phyloP scores from a whole-genome alignment of 2,888 invertebrate species.

The Mechanitis mazaeus region DNA sequence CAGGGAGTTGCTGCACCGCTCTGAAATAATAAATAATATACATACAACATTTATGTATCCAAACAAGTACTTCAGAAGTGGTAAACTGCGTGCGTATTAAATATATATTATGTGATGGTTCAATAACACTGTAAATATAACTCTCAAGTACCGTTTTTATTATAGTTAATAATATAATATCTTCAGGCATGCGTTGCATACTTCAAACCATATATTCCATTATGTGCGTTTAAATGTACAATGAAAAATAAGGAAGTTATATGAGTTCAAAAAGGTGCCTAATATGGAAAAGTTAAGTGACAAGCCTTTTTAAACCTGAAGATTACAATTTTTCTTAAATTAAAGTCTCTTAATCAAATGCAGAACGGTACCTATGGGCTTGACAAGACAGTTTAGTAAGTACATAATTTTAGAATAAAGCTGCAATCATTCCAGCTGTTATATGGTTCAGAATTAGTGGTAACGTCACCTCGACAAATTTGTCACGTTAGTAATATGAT shows the following conservation, averaged over 20 bases:
- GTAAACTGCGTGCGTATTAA: slow-evolving; percentile 16
- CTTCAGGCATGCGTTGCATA: neutral
- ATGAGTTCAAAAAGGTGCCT: too few species aligned
- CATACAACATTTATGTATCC: slow-evolving; percentile 10
- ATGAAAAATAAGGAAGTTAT: neutral
- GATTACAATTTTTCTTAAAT: too few species aligned
- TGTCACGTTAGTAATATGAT: slow-evolving; percentile 37
- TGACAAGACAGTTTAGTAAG: too few species aligned
- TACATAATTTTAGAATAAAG: slow-evolving; percentile 10
- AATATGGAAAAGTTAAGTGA: too few species aligned
- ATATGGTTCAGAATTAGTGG: slow-evolving; percentile 35
- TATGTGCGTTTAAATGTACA: slow-evolving; percentile 4
- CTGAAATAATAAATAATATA: slow-evolving; percentile 46
- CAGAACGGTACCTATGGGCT: too few species aligned
- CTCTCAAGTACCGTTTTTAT: slow-evolving; percentile 4
- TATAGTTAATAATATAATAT: slow-evolving; percentile 3
- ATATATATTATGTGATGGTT: slow-evolving; percentile 9
- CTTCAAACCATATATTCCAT: neutral
- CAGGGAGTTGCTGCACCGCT: slow-evolving; percentile 66
- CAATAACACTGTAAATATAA: slow-evolving; percentile 6
- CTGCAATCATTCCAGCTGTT: slow-evolving; percentile 14
- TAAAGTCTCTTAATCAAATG: too few species aligned
- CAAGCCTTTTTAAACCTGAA: too few species aligned
- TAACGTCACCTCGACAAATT: slow-evolving; percentile 36
- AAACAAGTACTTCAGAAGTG: slow-evolving; percentile 3